phyloP scores from a whole-genome alignment of 2,113 vertebrate species.

The Leptosomus discolor region DNA sequence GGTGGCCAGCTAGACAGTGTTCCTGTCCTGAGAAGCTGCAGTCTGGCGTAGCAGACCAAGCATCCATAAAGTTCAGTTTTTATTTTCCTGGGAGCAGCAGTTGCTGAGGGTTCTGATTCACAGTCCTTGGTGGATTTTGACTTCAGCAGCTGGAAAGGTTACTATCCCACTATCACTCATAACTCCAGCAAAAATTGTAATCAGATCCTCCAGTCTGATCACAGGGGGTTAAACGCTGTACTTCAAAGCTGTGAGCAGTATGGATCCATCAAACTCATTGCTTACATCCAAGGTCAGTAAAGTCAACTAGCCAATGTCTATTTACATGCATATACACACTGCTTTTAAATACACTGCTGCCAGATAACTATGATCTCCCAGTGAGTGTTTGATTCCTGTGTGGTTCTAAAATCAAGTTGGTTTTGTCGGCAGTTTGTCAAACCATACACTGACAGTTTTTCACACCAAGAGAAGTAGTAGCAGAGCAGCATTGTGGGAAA shows the following conservation, averaged over 20 bases:
- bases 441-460: not conserved
- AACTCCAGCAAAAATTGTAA: not conserved
- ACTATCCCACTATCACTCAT: not conserved
- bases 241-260: not conserved
- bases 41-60: not conserved
- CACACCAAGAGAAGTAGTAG: not conserved
- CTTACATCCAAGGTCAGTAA: not conserved
- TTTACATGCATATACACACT: not conserved
- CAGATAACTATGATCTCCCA: not conserved
- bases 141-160: not conserved
- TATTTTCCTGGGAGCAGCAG: not conserved
- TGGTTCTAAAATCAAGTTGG: not conserved
- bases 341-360: not conserved
- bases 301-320: not conserved
- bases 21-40: not conserved
- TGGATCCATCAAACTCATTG: not conserved
- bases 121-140: not conserved
- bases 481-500: not conserved
- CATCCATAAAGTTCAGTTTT: not conserved
- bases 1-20: not conserved
- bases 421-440: constrained; percentile 24
- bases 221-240: not conserved
- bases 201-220: not conserved
- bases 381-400: not conserved
- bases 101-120: not conserved